phyloP scores from a whole-genome alignment of 2,113 vertebrate species.

The Neoarius graeffei region DNA sequence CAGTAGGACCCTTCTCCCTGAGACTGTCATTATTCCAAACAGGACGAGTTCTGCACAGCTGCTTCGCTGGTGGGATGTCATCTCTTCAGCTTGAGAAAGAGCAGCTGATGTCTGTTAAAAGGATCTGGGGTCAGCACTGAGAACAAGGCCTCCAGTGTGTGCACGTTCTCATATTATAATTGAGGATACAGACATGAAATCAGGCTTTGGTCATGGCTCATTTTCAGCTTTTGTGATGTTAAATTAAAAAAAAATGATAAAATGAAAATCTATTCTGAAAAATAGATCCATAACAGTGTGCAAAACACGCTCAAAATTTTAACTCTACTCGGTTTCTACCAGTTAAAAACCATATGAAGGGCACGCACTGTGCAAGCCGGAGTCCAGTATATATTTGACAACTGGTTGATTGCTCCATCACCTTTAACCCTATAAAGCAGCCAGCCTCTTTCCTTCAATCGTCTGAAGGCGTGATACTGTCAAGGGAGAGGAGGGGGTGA shows the following conservation, averaged over 20 bases:
- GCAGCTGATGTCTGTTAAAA: constrained; percentile 49
- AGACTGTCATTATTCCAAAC: constrained; percentile 17
- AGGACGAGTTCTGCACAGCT: not conserved
- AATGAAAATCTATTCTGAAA: not conserved
- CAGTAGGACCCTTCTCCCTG: constrained; percentile 38
- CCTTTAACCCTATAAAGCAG: constrained; percentile 20
- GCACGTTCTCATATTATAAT: constrained; percentile 31
- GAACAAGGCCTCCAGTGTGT: constrained; percentile 50
- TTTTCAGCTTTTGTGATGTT: not conserved
- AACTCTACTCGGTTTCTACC: not conserved
- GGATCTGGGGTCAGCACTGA: constrained; percentile 39
- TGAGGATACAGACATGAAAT: not conserved
- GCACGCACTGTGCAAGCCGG: not conserved
- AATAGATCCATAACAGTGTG: not conserved
- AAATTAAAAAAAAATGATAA: not conserved
- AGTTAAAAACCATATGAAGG: not conserved
- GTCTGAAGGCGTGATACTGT: constrained; percentile 40
- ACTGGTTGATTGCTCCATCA: constrained; percentile 30
- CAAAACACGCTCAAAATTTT: not conserved
- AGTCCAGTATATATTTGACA: not conserved
- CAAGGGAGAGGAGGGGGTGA: constrained; percentile 34
- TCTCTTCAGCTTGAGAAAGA: constrained; percentile 48
- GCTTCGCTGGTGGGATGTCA: constrained; percentile 47
- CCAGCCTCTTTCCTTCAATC: constrained; percentile 40
- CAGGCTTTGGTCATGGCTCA: not conserved